Conservation (phyloP, 1,140 invertebrate species). For the Microplitis demolitor region DNA sequence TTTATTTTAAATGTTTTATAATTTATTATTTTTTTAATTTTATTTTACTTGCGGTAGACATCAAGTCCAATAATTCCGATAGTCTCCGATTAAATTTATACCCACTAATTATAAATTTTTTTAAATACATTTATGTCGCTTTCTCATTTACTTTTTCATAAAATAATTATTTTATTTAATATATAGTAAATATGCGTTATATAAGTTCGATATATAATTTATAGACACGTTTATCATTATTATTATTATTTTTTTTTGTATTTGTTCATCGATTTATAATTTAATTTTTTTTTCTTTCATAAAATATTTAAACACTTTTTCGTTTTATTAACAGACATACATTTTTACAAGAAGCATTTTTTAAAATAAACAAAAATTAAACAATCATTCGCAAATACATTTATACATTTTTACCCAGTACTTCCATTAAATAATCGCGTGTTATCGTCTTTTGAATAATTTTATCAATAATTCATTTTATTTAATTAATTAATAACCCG, state of each 20-base stretch:
- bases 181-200: conserved; percentile 11
- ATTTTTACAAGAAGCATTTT: conserved; percentile 37
- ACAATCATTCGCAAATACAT: conserved; percentile 31
- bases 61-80: background rate
- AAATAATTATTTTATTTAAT: background rate
- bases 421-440: conserved; percentile 21
- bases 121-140: background rate
- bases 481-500: no score
- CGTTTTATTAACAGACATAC: background rate
- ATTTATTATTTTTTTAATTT: background rate
- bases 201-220: conserved; percentile 2
- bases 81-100: no score
- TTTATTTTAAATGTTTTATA: background rate
- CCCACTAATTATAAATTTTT: no score
- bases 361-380: conserved; percentile 34
- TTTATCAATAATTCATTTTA: conserved; percentile 14
- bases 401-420: conserved; percentile 12
- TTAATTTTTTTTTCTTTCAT: conserved; percentile 33
- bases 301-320: conserved; percentile 27
- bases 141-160: background rate
- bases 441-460: conserved; percentile 13
- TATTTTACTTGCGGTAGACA: background rate
- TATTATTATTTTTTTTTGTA: no score
- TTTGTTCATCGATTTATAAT: conserved; percentile 18
- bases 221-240: conserved; percentile 16